Percentiles rank a stretch among this genome's conserved stretches.
These are phyloP conservation scores for Eupsittula cactorum DNA, from an alignment of 2,113 vertebrate species.

Conservation along the genomic window DNA sequence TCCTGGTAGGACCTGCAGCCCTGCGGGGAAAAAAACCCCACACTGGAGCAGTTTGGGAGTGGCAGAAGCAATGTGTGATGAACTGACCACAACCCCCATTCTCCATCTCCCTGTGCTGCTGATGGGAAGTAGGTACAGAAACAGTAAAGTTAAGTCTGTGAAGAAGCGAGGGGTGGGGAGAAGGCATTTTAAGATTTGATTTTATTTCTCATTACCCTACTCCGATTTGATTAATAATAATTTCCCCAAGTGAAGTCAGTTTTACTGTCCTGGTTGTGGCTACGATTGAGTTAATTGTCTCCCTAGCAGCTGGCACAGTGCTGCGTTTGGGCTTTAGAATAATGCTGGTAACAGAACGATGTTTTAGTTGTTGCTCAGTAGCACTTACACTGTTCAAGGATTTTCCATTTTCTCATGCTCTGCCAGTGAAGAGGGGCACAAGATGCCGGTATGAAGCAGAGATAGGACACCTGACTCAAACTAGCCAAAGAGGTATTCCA, in stretches of 20 bases:
- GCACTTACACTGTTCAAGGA: not conserved
- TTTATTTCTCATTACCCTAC: not conserved
- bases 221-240: not conserved
- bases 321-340: not conserved
- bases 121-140: not conserved
- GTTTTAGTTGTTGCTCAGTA: not conserved
- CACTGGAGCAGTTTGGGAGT: not conserved
- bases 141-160: not conserved
- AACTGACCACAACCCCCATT: not conserved
- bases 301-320: not conserved
- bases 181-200: not conserved
- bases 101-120: not conserved
- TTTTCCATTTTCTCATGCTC: not conserved
- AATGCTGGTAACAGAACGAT: not conserved
- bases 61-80: not conserved
- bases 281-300: not conserved
- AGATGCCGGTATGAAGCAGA: not conserved
- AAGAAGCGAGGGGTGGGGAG: not conserved
- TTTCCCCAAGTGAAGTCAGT: not conserved
- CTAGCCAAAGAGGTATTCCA: not conserved
- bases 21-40: too few species aligned
- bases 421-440: not conserved
- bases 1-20: not conserved
- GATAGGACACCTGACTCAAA: not conserved
- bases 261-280: not conserved